Evolutionary conservation across 1,140 invertebrate genomes (phyloP).

Genomic region (Holcopasites calliopsidis): DNA sequence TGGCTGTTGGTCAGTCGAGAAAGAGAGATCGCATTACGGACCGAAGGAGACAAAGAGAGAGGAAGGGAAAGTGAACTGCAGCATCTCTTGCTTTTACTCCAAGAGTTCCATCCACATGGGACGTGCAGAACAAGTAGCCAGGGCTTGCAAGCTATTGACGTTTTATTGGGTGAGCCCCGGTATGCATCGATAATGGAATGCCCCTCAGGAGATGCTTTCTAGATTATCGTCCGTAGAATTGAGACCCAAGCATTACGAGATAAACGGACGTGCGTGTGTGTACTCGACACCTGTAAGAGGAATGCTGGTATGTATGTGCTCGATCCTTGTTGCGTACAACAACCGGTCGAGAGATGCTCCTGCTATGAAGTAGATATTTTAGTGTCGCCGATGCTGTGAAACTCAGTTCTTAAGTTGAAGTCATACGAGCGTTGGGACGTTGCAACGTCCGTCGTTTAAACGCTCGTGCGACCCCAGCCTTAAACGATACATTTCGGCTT

Average conservation of each 20-base stretch:
- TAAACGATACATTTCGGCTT: no score
- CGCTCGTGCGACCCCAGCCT: no score
- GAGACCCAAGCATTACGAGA: constrained; percentile 1
- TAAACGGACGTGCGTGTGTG: background rate
- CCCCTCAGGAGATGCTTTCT: constrained; percentile 3
- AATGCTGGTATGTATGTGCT: constrained; percentile 5
- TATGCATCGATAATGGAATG: constrained; percentile 35
- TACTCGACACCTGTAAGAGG: constrained; percentile 6
- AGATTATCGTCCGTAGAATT: constrained; percentile 35
- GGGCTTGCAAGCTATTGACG: constrained; percentile 47
- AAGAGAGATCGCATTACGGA: background rate
- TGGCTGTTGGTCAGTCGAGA: constrained; percentile 41
- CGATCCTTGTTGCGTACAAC: background rate
- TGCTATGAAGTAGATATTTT: background rate
- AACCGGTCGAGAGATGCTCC: background rate
- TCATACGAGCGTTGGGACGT: no score
- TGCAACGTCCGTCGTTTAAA: no score
- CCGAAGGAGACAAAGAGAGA: background rate
- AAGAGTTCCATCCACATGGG: constrained; percentile 45
- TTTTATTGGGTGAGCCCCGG: constrained; percentile 35
- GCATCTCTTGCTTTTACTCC: constrained; percentile 44
- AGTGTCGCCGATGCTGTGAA: background rate
- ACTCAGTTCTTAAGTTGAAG: background rate
- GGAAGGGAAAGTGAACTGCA: constrained; percentile 11
- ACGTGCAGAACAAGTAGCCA: constrained; percentile 47